These are phyloP conservation scores for Pipistrellus pygmaeus DNA, from an alignment of 2,797 vertebrate genomes.

Conservation along the genomic window DNA sequence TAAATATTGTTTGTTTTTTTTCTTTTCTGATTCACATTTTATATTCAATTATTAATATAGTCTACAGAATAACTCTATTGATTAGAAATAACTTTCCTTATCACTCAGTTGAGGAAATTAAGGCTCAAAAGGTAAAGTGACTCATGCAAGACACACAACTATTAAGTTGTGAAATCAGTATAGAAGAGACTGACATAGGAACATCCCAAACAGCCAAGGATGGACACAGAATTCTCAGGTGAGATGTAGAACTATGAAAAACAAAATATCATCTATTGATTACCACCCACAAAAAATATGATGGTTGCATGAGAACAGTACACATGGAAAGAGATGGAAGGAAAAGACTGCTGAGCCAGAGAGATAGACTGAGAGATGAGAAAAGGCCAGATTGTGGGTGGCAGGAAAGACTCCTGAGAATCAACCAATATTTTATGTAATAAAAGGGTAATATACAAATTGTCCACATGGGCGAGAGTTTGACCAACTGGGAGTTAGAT, in stretches of 20 bases:
- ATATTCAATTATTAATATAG: background rate
- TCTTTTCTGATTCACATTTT: background rate
- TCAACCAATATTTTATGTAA: background rate
- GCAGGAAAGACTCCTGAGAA: background rate
- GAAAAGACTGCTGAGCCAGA: background rate
- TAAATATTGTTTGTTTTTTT: background rate
- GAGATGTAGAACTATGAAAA: background rate
- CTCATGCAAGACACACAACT: background rate
- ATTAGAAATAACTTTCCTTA: background rate
- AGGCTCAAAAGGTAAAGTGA: background rate
- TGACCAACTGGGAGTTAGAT: too few species aligned
- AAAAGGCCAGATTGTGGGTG: background rate
- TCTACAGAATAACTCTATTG: background rate
- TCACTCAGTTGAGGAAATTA: background rate
- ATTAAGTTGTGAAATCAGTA: background rate
- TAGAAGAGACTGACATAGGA: background rate
- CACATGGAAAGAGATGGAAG: background rate
- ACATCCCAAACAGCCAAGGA: background rate
- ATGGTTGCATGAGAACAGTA: background rate
- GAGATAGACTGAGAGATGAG: background rate
- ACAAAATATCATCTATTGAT: background rate
- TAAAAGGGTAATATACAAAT: too few species aligned
- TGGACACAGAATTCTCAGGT: background rate
- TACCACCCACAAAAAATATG: background rate
- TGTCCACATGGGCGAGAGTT: too few species aligned